These are phyloP conservation scores for Enteromius anoplus DNA, from an alignment of 2,797 vertebrate genomes.

Conservation along the genomic window DNA sequence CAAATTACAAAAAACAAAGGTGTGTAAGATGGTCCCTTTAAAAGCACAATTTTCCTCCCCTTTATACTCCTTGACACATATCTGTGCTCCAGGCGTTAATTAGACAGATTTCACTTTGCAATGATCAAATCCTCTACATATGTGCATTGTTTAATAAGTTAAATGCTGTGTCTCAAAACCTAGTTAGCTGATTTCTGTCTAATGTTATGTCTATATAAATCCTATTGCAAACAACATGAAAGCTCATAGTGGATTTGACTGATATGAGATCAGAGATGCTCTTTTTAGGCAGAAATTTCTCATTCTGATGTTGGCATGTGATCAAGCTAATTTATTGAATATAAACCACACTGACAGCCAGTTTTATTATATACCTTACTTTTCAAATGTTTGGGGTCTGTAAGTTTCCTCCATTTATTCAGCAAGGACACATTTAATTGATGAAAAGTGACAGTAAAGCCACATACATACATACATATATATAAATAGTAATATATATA, in stretches of 20 bases:
- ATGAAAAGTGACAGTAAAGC: background rate
- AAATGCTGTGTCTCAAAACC: conserved; percentile 40
- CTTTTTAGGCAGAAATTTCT: background rate
- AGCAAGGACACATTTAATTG: background rate
- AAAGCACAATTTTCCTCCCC: conserved; percentile 75
- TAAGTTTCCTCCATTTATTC: background rate
- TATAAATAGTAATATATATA: no score
- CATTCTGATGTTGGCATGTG: background rate
- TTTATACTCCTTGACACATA: conserved; percentile 31
- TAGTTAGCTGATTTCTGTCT: conserved; percentile 16
- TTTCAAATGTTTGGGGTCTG: background rate
- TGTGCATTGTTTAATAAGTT: conserved; percentile 12
- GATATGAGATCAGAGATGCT: conserved; percentile 1
- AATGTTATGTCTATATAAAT: background rate
- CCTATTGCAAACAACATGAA: background rate
- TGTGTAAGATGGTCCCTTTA: conserved; percentile 78
- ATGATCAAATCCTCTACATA: conserved; percentile 20
- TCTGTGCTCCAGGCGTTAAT: conserved; percentile 27
- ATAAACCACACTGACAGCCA: background rate
- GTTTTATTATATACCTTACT: background rate
- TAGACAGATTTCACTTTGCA: conserved; percentile 20
- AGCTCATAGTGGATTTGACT: conserved; percentile 2
- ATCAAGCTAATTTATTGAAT: background rate
- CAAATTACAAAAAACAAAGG: conserved; percentile 85
- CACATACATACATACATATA: background rate